phyloP scores from a whole-genome alignment of 2,888 invertebrate genomes.

The Smittia aterrima region DNA sequence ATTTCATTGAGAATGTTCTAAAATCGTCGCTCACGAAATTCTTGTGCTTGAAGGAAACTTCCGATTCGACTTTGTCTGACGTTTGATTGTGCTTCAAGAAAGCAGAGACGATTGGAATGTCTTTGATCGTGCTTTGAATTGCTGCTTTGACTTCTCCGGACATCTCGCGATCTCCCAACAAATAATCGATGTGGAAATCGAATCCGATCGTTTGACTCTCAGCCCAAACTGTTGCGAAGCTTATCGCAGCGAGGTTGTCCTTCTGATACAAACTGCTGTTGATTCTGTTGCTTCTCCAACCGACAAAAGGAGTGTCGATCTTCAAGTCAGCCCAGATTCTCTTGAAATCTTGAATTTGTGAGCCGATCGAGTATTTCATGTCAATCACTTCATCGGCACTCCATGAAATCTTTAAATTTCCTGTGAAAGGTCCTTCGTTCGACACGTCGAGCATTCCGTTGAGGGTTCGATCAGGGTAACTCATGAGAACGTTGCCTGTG shows the following conservation, averaged over 20 bases:
- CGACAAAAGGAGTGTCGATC: constrained; percentile 59
- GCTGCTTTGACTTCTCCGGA: constrained; percentile 57
- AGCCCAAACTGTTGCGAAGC: constrained; percentile 62
- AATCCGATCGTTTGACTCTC: constrained; percentile 59
- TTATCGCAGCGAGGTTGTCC: constrained; percentile 56
- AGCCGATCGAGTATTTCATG: constrained; percentile 61
- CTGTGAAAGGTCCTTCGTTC: constrained; percentile 51
- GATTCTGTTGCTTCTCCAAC: constrained; percentile 60
- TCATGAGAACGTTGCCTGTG: constrained; percentile 62
- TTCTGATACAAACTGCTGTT: constrained; percentile 56
- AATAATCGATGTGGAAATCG: constrained; percentile 58
- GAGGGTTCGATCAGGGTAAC: constrained; percentile 74
- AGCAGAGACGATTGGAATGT: constrained; percentile 59
- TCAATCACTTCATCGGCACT: constrained; percentile 63
- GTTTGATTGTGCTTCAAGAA: constrained; percentile 60
- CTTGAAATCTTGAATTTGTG: constrained; percentile 55
- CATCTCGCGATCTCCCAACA: constrained; percentile 51
- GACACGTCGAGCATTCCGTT: constrained; percentile 65
- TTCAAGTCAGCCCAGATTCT: constrained; percentile 54
- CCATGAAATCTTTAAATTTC: constrained; percentile 65
- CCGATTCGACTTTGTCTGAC: constrained; percentile 55
- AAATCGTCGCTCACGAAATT: constrained; percentile 48
- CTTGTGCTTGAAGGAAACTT: constrained; percentile 56
- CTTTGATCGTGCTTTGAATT: constrained; percentile 60
- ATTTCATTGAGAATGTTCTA: constrained; percentile 66